Percentiles rank a stretch among this genome's conserved stretches.
Evolutionary conservation across 2,113 vertebrate species (phyloP).

Genomic region (Montifringilla adamsi): DNA sequence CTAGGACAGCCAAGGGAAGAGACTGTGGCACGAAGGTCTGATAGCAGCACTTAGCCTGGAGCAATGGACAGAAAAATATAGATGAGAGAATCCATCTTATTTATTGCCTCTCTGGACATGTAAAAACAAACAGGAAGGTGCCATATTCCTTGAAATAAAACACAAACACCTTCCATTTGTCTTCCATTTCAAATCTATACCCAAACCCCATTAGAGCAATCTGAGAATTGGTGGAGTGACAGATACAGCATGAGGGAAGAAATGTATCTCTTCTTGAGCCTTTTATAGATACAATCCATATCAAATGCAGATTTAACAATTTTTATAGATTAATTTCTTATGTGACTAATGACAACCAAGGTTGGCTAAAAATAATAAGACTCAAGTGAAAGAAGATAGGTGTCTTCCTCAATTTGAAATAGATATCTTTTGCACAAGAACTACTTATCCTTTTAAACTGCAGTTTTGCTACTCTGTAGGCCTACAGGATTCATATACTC

Average conservation of each 20-base stretch:
- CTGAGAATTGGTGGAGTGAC: background rate
- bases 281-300: conserved; percentile 31
- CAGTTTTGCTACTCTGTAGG: background rate
- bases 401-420: background rate
- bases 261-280: background rate
- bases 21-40: background rate
- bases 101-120: background rate
- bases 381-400: background rate
- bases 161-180: background rate
- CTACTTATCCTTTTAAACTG: background rate
- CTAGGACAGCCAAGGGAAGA: background rate
- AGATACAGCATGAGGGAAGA: background rate
- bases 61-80: background rate
- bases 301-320: background rate
- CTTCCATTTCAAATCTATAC: conserved; percentile 40
- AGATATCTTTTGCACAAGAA: background rate
- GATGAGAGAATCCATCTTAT: background rate
- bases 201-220: background rate
- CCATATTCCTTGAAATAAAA: background rate
- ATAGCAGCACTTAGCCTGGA: background rate
- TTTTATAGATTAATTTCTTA: background rate
- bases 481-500: background rate
- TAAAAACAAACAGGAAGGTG: background rate
- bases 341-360: background rate
- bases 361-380: conserved; percentile 27